phyloP scores from a whole-genome alignment of 2,113 vertebrate species.

The Trachemys scripta region DNA sequence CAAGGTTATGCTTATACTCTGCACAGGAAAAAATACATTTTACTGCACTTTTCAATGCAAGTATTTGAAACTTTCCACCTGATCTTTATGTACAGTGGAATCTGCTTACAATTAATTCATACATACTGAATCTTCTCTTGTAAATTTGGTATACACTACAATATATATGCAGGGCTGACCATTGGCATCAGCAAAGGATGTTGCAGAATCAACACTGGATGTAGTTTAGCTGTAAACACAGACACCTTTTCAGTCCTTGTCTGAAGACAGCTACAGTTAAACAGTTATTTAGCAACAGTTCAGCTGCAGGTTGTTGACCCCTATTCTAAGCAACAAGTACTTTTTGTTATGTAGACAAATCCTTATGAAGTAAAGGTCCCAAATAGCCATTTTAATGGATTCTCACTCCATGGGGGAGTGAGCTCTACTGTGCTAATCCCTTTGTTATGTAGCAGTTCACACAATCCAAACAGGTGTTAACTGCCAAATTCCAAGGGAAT shows the following conservation, averaged over 20 bases:
- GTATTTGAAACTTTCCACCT: background rate
- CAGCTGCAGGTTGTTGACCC: background rate
- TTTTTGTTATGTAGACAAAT: constrained; percentile 22
- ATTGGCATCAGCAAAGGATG: background rate
- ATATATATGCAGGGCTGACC: background rate
- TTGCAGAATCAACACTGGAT: rapidly evolving
- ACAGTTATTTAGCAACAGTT: background rate
- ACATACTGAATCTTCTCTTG: background rate
- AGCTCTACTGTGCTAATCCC: background rate
- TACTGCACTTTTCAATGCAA: background rate
- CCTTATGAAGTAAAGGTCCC: background rate
- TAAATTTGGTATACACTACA: background rate
- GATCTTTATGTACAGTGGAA: background rate
- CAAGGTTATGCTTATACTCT: background rate
- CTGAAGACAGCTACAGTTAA: background rate
- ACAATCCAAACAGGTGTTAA: background rate
- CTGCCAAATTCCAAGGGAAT: background rate
- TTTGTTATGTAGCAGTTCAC: background rate
- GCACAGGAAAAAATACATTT: background rate
- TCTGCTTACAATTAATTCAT: background rate
- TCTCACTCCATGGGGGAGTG: background rate
- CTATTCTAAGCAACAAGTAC: background rate
- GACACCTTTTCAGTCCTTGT: background rate
- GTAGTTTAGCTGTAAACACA: background rate
- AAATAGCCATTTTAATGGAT: background rate